Evolutionary conservation across 1,140 invertebrate species (phyloP).

Genomic region (Tribolium castaneum): DNA sequence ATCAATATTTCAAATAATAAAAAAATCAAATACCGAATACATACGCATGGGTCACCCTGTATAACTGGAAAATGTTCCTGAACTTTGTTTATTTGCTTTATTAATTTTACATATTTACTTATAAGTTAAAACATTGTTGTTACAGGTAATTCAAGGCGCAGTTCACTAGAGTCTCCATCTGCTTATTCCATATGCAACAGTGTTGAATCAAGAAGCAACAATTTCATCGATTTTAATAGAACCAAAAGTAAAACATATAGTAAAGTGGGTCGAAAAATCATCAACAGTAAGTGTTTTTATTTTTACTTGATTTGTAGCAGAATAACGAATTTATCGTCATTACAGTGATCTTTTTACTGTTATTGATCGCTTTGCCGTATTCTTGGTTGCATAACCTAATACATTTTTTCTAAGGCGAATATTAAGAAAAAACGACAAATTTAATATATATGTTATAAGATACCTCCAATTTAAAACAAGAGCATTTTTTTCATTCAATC

Average conservation of each 20-base stretch:
- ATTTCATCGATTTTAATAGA: not conserved
- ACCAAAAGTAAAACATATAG: not conserved
- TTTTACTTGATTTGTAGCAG: not conserved
- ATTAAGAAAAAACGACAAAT: too few relatives aligned
- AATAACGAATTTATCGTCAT: not conserved
- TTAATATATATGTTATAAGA: too few relatives aligned
- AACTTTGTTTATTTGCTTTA: not conserved
- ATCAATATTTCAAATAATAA: too few relatives aligned
- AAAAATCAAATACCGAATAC: too few relatives aligned
- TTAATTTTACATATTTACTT: not conserved
- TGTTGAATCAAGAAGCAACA: not conserved
- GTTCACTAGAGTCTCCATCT: not conserved
- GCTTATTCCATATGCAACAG: not conserved
- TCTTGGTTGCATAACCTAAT: not conserved
- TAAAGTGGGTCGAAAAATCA: not conserved
- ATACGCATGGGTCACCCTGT: too few relatives aligned
- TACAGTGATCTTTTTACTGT: not conserved
- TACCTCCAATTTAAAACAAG: too few relatives aligned
- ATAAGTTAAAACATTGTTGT: not conserved
- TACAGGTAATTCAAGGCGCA: not conserved
- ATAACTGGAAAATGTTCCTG: too few relatives aligned
- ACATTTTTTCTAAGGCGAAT: too few relatives aligned
- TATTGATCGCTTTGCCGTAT: not conserved
- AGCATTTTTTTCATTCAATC: too few relatives aligned
- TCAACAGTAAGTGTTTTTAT: not conserved